Evolutionary conservation across 2,113 vertebrate species (phyloP).

Genomic region (Ciconia maguari): DNA sequence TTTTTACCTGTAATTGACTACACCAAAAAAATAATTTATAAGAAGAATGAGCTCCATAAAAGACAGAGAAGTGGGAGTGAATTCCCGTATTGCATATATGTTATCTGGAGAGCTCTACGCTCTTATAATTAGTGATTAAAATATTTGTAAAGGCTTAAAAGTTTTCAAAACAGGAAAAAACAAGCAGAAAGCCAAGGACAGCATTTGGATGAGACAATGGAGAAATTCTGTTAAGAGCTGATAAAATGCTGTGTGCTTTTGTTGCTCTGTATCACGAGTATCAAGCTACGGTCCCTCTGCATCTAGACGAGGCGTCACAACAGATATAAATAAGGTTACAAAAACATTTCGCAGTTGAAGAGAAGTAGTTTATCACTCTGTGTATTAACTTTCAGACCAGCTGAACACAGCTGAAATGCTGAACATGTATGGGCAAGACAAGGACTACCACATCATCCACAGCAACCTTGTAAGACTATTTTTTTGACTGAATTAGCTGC

Average conservation of each 20-base stretch:
- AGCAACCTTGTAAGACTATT: neutral
- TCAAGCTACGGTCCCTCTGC: neutral
- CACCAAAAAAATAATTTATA: neutral
- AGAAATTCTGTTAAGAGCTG: neutral
- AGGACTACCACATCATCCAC: neutral
- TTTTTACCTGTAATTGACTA: neutral
- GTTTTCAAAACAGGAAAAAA: conserved; percentile 44
- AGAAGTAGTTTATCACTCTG: neutral
- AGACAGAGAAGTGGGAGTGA: neutral
- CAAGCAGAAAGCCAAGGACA: conserved; percentile 38
- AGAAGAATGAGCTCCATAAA: neutral
- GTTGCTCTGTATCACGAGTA: neutral
- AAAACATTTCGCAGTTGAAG: neutral
- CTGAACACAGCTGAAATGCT: neutral
- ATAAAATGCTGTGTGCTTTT: neutral
- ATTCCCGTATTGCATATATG: neutral
- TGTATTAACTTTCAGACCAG: neutral
- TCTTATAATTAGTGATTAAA: neutral
- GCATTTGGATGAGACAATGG: neutral
- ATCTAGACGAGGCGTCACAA: neutral
- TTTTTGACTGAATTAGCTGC: neutral
- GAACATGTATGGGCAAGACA: neutral
- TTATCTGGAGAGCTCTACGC: neutral
- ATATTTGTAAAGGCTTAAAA: neutral
- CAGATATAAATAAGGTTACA: neutral